A percentile compares a stretch with the other conserved stretches of the same genome.
Evolutionary conservation across 2,888 invertebrate species (phyloP).

Genomic region (Galerucella nymphaeae): DNA sequence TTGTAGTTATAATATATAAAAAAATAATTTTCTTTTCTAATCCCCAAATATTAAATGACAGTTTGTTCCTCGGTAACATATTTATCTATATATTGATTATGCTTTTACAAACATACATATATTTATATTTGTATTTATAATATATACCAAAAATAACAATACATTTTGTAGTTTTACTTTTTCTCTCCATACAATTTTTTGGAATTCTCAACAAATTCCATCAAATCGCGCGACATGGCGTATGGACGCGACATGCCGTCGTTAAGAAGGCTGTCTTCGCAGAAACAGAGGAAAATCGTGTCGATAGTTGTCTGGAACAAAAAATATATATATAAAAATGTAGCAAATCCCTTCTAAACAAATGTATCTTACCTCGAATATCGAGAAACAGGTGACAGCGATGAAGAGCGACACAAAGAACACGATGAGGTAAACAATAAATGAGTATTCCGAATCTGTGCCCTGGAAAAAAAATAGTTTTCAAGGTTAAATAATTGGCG

Average conservation of each 20-base stretch:
- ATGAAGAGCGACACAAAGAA: constrained; percentile 41
- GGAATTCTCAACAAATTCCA: constrained; percentile 53
- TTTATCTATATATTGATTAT: too few relatives aligned
- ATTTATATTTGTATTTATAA: too few relatives aligned
- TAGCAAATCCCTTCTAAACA: neutral
- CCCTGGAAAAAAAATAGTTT: constrained; percentile 25
- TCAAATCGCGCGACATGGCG: constrained; percentile 53
- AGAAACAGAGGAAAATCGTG: constrained; percentile 55
- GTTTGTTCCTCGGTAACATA: too few relatives aligned
- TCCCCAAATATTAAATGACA: too few relatives aligned
- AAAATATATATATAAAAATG: neutral
- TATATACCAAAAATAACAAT: too few relatives aligned
- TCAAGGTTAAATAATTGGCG: neutral
- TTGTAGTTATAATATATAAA: too few relatives aligned
- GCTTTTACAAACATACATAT: too few relatives aligned
- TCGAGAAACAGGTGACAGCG: constrained; percentile 43
- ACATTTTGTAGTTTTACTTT: neutral
- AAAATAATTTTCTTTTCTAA: too few relatives aligned
- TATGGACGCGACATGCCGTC: constrained; percentile 54
- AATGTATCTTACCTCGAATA: constrained; percentile 46
- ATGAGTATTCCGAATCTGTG: constrained; percentile 16
- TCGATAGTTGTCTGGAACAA: constrained; percentile 52
- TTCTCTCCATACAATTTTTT: constrained; percentile 46
- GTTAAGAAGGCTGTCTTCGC: constrained; percentile 54
- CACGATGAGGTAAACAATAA: constrained; percentile 35